phyloP scores from a whole-genome alignment of 2,797 vertebrate genomes.

The Microctenopoma steveboyesi region DNA sequence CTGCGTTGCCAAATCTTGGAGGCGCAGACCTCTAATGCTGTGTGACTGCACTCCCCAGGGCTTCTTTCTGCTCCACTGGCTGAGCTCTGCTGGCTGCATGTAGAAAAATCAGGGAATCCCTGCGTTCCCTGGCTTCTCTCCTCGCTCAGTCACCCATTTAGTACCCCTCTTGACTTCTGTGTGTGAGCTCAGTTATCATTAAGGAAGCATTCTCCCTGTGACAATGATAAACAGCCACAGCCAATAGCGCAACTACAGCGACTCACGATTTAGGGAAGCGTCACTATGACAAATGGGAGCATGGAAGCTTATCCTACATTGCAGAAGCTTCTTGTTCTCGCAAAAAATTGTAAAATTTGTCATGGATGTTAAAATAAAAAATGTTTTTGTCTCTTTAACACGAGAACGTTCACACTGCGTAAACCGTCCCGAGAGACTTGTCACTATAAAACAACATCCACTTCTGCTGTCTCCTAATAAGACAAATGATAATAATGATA shows the following conservation, averaged over 20 bases:
- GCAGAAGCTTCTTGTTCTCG: constrained; percentile 18
- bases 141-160: constrained; percentile 51
- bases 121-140: constrained; percentile 48
- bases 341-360: constrained; percentile 1
- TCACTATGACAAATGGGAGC: constrained; percentile 47
- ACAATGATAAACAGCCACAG: constrained; percentile 58
- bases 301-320: constrained; percentile 1
- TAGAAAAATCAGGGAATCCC: constrained; percentile 70
- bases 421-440: background rate
- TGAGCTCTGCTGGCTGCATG: constrained; percentile 54
- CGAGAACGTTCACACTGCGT: background rate
- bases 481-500: constrained; percentile 9
- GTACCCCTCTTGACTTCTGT: constrained; percentile 24
- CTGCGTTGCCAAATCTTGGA: constrained; percentile 40
- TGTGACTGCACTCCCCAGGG: constrained; percentile 69
- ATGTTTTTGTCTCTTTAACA: background rate
- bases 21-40: constrained; percentile 64
- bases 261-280: constrained; percentile 46
- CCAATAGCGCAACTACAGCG: constrained; percentile 38
- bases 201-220: constrained; percentile 45
- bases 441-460: background rate
- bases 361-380: background rate
- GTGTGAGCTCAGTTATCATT: constrained; percentile 48
- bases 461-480: constrained; percentile 10
- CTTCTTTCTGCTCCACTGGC: constrained; percentile 65